Conservation (phyloP, 2,113 vertebrate genomes). For the Esox niger region DNA sequence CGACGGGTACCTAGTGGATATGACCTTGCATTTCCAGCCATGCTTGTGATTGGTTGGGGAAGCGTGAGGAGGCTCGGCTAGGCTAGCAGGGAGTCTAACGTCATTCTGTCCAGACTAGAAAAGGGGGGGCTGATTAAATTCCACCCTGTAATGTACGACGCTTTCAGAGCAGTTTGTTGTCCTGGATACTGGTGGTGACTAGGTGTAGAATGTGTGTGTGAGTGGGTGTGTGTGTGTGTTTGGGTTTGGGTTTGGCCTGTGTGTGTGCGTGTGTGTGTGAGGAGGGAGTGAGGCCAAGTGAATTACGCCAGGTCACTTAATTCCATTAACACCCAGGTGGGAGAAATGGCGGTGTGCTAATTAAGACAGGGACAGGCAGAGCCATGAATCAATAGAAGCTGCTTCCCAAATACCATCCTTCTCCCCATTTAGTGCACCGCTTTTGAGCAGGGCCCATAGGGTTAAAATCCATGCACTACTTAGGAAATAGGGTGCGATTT, state of each 20-base stretch:
- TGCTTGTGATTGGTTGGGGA: too few species aligned
- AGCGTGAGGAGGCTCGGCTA: too few species aligned
- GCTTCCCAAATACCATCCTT: too few species aligned
- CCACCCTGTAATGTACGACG: not conserved
- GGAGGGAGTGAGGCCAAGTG: constrained; percentile 4
- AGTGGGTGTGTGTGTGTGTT: not conserved
- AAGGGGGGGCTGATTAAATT: constrained; percentile 4
- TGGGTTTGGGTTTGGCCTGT: constrained; percentile 11
- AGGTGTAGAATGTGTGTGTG: not conserved
- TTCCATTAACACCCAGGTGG: constrained; percentile 36
- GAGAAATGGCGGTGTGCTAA: constrained; percentile 14
- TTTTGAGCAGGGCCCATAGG: too few species aligned
- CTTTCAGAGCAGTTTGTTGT: not conserved
- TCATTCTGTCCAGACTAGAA: not conserved
- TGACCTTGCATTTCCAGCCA: too few species aligned
- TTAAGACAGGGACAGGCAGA: constrained; percentile 24
- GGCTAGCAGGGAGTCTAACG: not conserved
- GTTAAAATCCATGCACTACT: too few species aligned
- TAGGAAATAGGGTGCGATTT: too few species aligned
- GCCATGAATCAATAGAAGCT: constrained; percentile 30
- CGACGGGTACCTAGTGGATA: too few species aligned
- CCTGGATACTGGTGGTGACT: not conserved
- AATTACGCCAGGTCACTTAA: constrained; percentile 25
- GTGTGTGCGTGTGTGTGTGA: not conserved
- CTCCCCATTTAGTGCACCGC: too few species aligned